Percentiles rank a stretch among this genome's conserved stretches.
phyloP scores from a whole-genome alignment of 2,113 vertebrate genomes.

The Podilymbus podiceps region DNA sequence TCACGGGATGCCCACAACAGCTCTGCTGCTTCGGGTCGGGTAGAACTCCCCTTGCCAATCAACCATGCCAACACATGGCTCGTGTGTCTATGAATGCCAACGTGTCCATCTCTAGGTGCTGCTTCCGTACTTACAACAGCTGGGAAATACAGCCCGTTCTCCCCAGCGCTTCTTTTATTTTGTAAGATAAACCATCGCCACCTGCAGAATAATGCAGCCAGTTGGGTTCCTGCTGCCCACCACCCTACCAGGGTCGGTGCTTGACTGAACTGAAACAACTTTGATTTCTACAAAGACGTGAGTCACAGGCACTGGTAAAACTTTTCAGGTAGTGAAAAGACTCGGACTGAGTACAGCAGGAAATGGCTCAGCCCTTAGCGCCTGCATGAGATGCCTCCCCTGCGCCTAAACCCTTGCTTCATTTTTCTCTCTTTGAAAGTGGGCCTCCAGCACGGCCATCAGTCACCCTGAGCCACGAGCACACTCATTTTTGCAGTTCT shows the following conservation, averaged over 20 bases:
- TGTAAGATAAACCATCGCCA: not conserved
- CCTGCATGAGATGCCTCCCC: not conserved
- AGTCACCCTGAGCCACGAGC: not conserved
- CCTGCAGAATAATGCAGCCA: not conserved
- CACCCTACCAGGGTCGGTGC: not conserved
- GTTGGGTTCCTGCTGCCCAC: not conserved
- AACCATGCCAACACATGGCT: accelerated
- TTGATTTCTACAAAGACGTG: not conserved
- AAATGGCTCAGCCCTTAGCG: not conserved
- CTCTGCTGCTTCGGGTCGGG: not conserved
- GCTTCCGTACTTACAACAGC: not conserved
- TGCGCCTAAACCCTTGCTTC: not conserved
- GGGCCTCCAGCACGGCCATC: not conserved
- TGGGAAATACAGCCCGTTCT: not conserved
- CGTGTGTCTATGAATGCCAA: accelerated
- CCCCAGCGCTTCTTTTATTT: not conserved
- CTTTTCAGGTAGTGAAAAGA: not conserved
- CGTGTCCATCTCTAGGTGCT: not conserved
- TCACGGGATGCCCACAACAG: not conserved
- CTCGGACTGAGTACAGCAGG: not conserved
- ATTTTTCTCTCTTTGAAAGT: not conserved
- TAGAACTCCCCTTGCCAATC: not conserved
- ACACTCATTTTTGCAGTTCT: not conserved
- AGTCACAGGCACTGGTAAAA: not conserved
- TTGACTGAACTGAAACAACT: not conserved